phyloP scores from a whole-genome alignment of 1,140 invertebrate species.

The Tetragnatha versicolor region DNA sequence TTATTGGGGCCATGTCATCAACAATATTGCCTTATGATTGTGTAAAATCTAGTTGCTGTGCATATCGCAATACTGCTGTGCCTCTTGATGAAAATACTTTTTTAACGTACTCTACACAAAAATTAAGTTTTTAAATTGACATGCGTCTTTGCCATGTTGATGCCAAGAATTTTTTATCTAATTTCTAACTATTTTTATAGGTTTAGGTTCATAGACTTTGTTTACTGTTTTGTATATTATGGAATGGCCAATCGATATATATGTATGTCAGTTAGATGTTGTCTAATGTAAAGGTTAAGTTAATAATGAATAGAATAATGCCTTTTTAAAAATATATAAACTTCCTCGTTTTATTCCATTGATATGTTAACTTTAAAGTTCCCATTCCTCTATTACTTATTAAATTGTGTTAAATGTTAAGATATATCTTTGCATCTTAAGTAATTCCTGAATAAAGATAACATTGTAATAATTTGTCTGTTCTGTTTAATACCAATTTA shows the following conservation, averaged over 20 bases:
- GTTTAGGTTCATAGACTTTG: constrained; percentile 19
- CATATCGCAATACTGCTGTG: constrained; percentile 54
- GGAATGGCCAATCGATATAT: neutral
- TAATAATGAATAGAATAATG: too few relatives aligned
- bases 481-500: too few relatives aligned
- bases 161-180: constrained; percentile 35
- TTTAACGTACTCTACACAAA: constrained; percentile 31
- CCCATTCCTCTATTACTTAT: neutral
- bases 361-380: neutral
- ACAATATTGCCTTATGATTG: constrained; percentile 51
- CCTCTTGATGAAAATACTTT: constrained; percentile 50
- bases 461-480: too few relatives aligned
- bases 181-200: constrained; percentile 46
- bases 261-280: neutral
- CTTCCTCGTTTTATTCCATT: neutral
- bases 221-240: neutral
- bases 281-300: too few relatives aligned
- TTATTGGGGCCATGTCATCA: constrained; percentile 49
- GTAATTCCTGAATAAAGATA: too few relatives aligned
- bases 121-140: constrained; percentile 37
- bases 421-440: too few relatives aligned
- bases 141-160: constrained; percentile 16
- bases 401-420: neutral
- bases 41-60: constrained; percentile 39
- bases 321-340: constrained; percentile 7